Evolutionary conservation across 2,797 vertebrate genomes (phyloP).

Genomic region (Bucorvus abyssinicus): DNA sequence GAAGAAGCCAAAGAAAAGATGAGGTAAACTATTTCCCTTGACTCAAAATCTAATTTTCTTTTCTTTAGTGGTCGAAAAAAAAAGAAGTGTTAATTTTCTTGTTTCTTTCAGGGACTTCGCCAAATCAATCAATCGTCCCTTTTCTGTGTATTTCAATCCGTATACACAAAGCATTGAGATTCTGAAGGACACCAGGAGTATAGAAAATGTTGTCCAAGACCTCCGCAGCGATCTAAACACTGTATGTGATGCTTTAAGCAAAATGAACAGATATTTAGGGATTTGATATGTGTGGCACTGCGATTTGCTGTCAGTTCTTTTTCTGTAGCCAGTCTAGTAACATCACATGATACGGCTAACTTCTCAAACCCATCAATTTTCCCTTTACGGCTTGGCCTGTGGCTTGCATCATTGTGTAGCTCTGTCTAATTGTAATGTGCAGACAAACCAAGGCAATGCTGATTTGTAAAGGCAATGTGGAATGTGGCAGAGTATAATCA

Average conservation of each 20-base stretch:
- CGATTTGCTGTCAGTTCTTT: background rate
- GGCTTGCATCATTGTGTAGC: slow-evolving; percentile 47
- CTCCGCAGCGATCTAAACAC: slow-evolving; percentile 93
- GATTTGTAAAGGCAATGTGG: slow-evolving; percentile 10
- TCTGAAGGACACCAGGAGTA: slow-evolving; percentile 92
- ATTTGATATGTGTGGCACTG: slow-evolving; percentile 76
- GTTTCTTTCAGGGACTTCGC: slow-evolving; percentile 88
- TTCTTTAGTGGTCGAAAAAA: background rate
- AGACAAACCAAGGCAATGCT: slow-evolving; percentile 42
- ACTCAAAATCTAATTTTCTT: slow-evolving; percentile 7
- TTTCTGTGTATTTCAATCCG: slow-evolving; percentile 96
- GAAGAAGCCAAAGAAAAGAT: slow-evolving; percentile 98
- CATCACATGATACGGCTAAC: background rate
- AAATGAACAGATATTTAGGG: slow-evolving; percentile 97
- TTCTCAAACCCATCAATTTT: slow-evolving; percentile 10
- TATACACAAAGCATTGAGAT: slow-evolving; percentile 95
- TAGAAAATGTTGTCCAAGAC: slow-evolving; percentile 94
- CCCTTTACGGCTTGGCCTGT: slow-evolving; percentile 54
- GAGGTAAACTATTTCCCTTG: slow-evolving; percentile 81
- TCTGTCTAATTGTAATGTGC: slow-evolving; percentile 50
- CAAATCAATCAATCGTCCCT: slow-evolving; percentile 92
- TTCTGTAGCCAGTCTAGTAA: slow-evolving; percentile 12
- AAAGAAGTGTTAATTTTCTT: slow-evolving; percentile 30
- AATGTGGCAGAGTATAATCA: slow-evolving; percentile 31
- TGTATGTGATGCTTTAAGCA: slow-evolving; percentile 92